These are phyloP conservation scores for Paramormyrops hopkinsi DNA, from an alignment of 2,797 vertebrate genomes.

Conservation along the genomic window DNA sequence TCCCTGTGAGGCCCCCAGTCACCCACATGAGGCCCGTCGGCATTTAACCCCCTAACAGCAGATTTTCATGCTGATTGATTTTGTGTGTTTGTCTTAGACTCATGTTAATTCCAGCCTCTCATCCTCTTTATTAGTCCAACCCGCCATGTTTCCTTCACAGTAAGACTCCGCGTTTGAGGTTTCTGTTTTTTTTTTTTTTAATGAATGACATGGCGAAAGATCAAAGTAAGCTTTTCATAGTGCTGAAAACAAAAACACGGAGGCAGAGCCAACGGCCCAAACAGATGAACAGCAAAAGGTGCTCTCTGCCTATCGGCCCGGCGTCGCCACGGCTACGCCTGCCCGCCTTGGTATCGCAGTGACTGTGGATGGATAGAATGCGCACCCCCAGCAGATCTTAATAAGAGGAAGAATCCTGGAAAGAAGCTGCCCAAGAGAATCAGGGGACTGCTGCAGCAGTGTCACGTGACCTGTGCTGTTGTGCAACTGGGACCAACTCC, in stretches of 20 bases:
- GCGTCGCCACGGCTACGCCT: not conserved
- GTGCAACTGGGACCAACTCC: not conserved
- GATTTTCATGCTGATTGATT: not conserved
- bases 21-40: not conserved
- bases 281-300: not conserved
- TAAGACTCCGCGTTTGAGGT: not conserved
- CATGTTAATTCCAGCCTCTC: not conserved
- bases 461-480: not conserved
- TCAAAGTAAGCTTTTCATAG: not conserved
- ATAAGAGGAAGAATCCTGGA: not conserved
- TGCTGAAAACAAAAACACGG: not conserved
- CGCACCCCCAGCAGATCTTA: not conserved
- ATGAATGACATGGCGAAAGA: not conserved
- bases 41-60: not conserved
- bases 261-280: not conserved
- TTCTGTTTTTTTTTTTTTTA: not conserved
- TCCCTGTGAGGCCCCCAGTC: not conserved
- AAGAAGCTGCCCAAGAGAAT: not conserved
- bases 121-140: not conserved
- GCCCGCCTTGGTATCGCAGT: not conserved
- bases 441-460: not conserved
- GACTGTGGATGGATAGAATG: not conserved
- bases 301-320: not conserved
- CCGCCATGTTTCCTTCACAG: not conserved
- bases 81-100: not conserved